Evolutionary conservation across 2,888 invertebrate species (phyloP), one percentile per base, ranked within the genome.

Genomic region (Crocallis elinguaria): DNA sequence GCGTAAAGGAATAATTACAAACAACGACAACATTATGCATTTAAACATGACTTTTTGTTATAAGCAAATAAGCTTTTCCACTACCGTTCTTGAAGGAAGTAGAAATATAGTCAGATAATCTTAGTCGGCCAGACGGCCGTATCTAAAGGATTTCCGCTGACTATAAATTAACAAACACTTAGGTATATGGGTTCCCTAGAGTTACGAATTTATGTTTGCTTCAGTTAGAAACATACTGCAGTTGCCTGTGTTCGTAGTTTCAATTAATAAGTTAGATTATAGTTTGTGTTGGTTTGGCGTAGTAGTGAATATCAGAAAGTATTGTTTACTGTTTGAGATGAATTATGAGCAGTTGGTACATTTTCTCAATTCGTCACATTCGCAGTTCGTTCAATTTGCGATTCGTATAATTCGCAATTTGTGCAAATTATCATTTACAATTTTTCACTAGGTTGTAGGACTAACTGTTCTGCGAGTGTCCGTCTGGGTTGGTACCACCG

Each of bases 81-180:
- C 14, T 35, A 17, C 14, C 12, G 9, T 44, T 33, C n/a, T n/a
- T 27, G 25, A 43, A 27, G 36, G 50, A 36, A 44, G 38, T 25
- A 11, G 9, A 44, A 39, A 13, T 39, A n/a, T n/a, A 11, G 16
- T 29, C 16, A 54, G 58, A 58, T 49, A 60, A 57, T 62, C 54
- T 57, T 33, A 53, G 32, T 49, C 64, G 70, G 67, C 73, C 69
- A 77, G 81, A 74, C 79, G 70, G 62, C 67, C 63, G 76, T 86
- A 88, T 88, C 88, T 79, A 57, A 58, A 75, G 88, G 88, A 88
- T 75, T 77, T 88, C 87, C 88, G 79, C 64, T 76, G 73, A 79
- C 82, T 83, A 86, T 88, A 87, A 88, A 87, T 88, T 84, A 84
- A 75, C 69, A 51, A 66, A 67, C 66, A 66, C 65, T 73, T 73